These are phyloP conservation scores for Epinephelus malabaricus DNA, from an alignment of 2,797 vertebrate species.

Conservation along the genomic window DNA sequence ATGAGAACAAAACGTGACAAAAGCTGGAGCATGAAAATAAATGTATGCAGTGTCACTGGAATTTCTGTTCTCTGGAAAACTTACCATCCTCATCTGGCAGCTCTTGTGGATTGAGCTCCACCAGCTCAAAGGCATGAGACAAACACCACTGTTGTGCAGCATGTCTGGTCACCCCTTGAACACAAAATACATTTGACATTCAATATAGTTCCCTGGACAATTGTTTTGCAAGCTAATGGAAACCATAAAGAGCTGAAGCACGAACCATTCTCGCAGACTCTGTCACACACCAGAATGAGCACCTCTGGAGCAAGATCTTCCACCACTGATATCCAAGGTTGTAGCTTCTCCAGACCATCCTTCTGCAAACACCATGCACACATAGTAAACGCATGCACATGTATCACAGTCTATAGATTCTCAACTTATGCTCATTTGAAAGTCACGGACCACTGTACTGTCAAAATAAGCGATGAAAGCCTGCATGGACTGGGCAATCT, in stretches of 20 bases:
- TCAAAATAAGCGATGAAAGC: slow-evolving; percentile 96
- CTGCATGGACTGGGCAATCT: slow-evolving; percentile 92
- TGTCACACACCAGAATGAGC: slow-evolving; percentile 96
- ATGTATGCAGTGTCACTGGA: not conserved
- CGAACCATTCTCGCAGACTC: slow-evolving; percentile 92
- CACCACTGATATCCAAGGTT: slow-evolving; percentile 92
- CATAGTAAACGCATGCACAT: not conserved
- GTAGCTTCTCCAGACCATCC: slow-evolving; percentile 90
- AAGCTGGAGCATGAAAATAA: not conserved
- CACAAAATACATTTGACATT: not conserved
- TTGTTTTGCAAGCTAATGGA: not conserved
- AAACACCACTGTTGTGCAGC: slow-evolving; percentile 98
- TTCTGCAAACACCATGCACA: slow-evolving; percentile 83
- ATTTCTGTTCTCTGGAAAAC: slow-evolving; percentile 41
- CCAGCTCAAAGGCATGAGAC: slow-evolving; percentile 94
- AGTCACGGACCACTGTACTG: slow-evolving; percentile 89
- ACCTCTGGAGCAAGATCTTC: slow-evolving; percentile 95
- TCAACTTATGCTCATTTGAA: fast-evolving
- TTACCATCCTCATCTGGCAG: slow-evolving; percentile 97
- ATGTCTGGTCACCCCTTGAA: slow-evolving; percentile 91
- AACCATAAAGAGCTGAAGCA: not conserved
- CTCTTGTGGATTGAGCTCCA: slow-evolving; percentile 95
- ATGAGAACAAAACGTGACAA: not conserved
- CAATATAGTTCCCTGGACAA: not conserved
- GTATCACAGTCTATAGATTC: not conserved